Percentiles rank a stretch among this genome's conserved stretches.
Evolutionary conservation across 2,797 vertebrate genomes (phyloP).

Genomic region (Halcyon leucocephala): DNA sequence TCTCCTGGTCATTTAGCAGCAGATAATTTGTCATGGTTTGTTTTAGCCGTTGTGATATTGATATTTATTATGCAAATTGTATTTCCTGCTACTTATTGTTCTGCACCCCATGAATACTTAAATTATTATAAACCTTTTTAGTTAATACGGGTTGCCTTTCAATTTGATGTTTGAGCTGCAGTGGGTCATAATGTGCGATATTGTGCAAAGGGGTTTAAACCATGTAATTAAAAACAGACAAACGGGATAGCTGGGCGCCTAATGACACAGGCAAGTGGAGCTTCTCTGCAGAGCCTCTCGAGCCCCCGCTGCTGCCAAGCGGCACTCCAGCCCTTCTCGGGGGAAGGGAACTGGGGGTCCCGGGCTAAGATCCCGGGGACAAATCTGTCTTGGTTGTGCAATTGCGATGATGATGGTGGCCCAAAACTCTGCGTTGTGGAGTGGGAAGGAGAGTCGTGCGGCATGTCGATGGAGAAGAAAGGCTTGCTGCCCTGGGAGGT

Average conservation of each 20-base stretch:
- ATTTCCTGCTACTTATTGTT: constrained; percentile 80
- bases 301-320: not conserved
- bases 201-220: not conserved
- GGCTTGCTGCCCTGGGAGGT: not conserved
- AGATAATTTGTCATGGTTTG: constrained; percentile 80
- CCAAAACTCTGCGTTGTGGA: not conserved
- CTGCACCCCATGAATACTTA: constrained; percentile 73
- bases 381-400: not conserved
- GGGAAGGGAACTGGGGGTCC: not conserved
- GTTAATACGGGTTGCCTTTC: constrained; percentile 72
- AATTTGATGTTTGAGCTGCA: constrained; percentile 49
- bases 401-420: not conserved
- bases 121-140: constrained; percentile 77
- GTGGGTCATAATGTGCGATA: constrained; percentile 10
- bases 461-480: not conserved
- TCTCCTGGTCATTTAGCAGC: constrained; percentile 74
- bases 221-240: constrained; percentile 37
- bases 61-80: constrained; percentile 85
- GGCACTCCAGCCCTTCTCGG: not conserved
- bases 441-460: not conserved
- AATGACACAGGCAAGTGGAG: not conserved
- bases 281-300: not conserved
- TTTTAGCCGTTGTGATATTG: constrained; percentile 81
- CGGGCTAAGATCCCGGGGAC: not conserved
- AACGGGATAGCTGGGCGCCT: not conserved